These are phyloP conservation scores for Caretta caretta DNA, from an alignment of 2,113 vertebrate species.

Conservation along the genomic window DNA sequence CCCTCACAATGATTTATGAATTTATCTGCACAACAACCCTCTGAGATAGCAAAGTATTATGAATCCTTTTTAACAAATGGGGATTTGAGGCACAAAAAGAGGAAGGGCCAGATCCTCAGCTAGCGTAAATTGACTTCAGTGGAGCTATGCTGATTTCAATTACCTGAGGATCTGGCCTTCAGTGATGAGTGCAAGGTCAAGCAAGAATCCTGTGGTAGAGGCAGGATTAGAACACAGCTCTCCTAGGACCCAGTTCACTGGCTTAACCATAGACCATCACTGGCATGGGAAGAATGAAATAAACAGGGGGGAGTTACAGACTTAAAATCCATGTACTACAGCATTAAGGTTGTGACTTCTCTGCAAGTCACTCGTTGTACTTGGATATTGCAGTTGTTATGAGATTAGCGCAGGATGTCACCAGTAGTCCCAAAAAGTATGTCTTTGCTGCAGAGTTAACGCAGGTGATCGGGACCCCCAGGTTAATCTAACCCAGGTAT, in stretches of 20 bases:
- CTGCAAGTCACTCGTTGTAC: neutral
- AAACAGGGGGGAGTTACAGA: too few relatives aligned
- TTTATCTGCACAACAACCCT: neutral
- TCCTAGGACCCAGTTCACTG: neutral
- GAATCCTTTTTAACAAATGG: neutral
- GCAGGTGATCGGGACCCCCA: neutral
- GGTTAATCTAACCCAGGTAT: neutral
- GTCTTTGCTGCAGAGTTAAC: neutral
- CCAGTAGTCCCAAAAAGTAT: neutral
- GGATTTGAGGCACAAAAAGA: neutral
- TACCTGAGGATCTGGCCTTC: too few relatives aligned
- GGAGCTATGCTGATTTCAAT: neutral
- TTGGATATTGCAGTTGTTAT: neutral
- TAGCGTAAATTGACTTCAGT: neutral
- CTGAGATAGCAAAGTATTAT: neutral
- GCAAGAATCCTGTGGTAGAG: neutral
- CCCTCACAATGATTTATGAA: neutral
- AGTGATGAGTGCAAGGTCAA: too few relatives aligned
- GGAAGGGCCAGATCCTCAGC: neutral
- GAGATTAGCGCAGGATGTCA: neutral
- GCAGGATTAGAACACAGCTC: neutral
- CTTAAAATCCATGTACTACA: neutral
- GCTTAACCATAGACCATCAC: neutral
- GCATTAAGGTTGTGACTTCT: neutral
- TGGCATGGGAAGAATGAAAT: too few relatives aligned